phyloP scores from a whole-genome alignment of 53 echinoderm and acorn worm species.

The Echinometra lucunter region DNA sequence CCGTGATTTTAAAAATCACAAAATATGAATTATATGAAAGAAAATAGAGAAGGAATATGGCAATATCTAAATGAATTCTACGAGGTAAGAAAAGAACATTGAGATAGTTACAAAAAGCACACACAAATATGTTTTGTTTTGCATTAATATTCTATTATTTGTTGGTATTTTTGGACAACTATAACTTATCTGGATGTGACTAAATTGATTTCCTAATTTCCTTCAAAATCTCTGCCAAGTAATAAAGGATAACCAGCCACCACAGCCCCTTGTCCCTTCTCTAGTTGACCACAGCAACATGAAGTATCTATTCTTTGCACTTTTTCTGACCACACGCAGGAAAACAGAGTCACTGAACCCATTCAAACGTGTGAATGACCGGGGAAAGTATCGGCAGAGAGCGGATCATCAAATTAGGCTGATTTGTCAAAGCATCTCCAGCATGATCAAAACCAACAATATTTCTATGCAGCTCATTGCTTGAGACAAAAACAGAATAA shows the following conservation, averaged over 20 bases:
- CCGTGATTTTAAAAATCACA: no score
- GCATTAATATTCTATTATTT: neutral
- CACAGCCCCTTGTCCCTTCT: neutral
- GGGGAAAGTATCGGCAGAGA: neutral
- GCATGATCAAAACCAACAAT: neutral
- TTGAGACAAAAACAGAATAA: neutral
- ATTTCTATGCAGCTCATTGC: neutral
- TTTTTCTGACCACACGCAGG: conserved; percentile 34
- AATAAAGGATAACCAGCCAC: neutral
- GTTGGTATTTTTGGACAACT: neutral
- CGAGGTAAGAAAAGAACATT: neutral
- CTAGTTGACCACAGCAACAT: neutral
- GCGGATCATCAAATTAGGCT: conserved; percentile 4
- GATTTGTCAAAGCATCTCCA: neutral
- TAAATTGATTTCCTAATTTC: conserved; percentile 2
- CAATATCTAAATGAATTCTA: neutral
- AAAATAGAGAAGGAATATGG: no score
- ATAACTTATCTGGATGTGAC: neutral
- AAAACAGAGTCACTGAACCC: neutral
- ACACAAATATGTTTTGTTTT: neutral
- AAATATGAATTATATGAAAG: neutral
- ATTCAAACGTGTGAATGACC: neutral
- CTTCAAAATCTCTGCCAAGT: neutral
- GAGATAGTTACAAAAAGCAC: neutral
- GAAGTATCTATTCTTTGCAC: neutral